Evolutionary conservation across 2,797 vertebrate genomes (phyloP), one percentile per base, ranked within the genome.

Genomic region (Labroides dimidiatus): DNA sequence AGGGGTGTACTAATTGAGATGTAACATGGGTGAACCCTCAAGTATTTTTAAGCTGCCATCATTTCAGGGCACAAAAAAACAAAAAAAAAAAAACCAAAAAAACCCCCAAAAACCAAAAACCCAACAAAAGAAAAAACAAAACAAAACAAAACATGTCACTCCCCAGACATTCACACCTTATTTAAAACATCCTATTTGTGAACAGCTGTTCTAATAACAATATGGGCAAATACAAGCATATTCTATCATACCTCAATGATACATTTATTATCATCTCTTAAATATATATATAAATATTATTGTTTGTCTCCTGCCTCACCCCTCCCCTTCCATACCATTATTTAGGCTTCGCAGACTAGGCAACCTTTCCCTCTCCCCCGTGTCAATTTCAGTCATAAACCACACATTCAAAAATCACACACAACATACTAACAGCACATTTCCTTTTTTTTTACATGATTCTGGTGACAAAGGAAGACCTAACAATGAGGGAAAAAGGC

Each of bases 161-260:
- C 81, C 80, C 87, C 82, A 87, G 84, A 93, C 91, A 89, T 92
- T 93, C 89, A 90, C 37, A 77, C 75, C 72, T 89, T 86, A 82
- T 86, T 89, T 80, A 77, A 85, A 88, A 92, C 81, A 86, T 85
- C 77, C 76, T 84, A 88, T 72, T 85, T 56, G 78, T 85, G 72
- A 88, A 89, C 71, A 80, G 86, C 65, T 83, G 64, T 81, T 89
- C 86, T 89, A 91, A 85, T 77, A 85, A 84, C 84, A 89, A 92
- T 80, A 85, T 84, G 84, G 84, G 85, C 91, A 93, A 92, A 93
- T 91, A 94, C 91, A 92, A 93, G 90, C 91, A 93, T 91, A 70
- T 84, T 86, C 41, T 87, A 82, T 75, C 70, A 55, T 78, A 62
- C 62, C 84, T 84, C 85, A 65, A 80, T 79, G 49, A 85, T 85